phyloP scores from a whole-genome alignment of 1,140 invertebrate species.

The Drusus annulatus region DNA sequence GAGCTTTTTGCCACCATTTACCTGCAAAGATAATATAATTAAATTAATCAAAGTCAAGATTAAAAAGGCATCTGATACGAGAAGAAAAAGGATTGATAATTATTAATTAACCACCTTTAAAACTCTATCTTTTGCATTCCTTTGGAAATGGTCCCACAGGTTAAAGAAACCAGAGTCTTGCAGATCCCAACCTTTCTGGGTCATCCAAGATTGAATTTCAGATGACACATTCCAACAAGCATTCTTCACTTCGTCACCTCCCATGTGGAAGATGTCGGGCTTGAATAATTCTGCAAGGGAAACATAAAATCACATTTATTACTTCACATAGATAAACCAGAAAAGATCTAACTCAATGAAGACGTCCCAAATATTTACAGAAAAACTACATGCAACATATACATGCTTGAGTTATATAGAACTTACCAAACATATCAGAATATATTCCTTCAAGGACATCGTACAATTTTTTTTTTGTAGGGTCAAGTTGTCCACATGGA shows the following conservation, averaged over 20 bases:
- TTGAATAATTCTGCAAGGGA: slow-evolving; percentile 73
- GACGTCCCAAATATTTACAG: no score
- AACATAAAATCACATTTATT: not conserved
- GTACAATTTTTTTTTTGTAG: slow-evolving; percentile 82
- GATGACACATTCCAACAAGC: slow-evolving; percentile 84
- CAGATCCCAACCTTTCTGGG: slow-evolving; percentile 73
- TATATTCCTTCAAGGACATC: slow-evolving; percentile 81
- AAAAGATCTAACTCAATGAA: no score
- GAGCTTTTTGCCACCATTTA: slow-evolving; percentile 72
- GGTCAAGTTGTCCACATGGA: slow-evolving; percentile 90
- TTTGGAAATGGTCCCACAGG: slow-evolving; percentile 85
- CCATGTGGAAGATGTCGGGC: slow-evolving; percentile 90
- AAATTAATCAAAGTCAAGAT: no score
- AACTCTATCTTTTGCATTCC: slow-evolving; percentile 75
- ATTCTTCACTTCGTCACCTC: slow-evolving; percentile 86
- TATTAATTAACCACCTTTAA: slow-evolving; percentile 65
- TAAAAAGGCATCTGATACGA: no score
- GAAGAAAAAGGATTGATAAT: no score
- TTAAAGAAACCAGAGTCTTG: slow-evolving; percentile 77
- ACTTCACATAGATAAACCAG: no score
- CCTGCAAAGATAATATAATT: slow-evolving; percentile 61
- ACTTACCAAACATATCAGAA: slow-evolving; percentile 74
- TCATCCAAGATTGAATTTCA: slow-evolving; percentile 81
- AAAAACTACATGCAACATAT: no score
- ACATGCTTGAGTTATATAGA: no score